These are phyloP conservation scores for Octodonta nipae DNA, from an alignment of 2,888 invertebrate genomes.

Conservation along the genomic window DNA sequence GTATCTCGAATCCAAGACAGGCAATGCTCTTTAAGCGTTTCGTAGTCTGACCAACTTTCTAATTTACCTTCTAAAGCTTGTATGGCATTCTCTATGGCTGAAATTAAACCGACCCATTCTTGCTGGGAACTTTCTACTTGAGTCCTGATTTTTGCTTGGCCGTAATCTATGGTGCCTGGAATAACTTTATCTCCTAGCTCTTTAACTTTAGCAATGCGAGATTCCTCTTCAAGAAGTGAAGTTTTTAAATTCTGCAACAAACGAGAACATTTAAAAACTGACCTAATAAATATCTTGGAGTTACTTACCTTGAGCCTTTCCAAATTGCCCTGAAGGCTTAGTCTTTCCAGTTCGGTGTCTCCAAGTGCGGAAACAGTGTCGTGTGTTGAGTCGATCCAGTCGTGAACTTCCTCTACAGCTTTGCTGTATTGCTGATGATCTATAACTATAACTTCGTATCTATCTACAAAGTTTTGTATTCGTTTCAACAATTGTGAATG, in stretches of 20 bases:
- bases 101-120: slow-evolving; percentile 75
- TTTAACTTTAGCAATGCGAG: slow-evolving; percentile 60
- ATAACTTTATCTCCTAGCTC: slow-evolving; percentile 79
- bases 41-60: slow-evolving; percentile 85
- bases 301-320: slow-evolving; percentile 62
- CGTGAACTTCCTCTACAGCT: slow-evolving; percentile 72
- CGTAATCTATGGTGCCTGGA: slow-evolving; percentile 69
- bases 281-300: slow-evolving; percentile 6
- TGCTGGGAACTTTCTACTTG: slow-evolving; percentile 80
- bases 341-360: slow-evolving; percentile 69
- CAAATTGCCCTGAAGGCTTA: slow-evolving; percentile 72
- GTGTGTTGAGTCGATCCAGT: slow-evolving; percentile 75
- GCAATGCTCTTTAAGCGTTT: slow-evolving; percentile 71
- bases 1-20: slow-evolving; percentile 77
- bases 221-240: slow-evolving; percentile 74
- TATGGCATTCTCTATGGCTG: slow-evolving; percentile 63
- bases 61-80: slow-evolving; percentile 69
- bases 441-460: slow-evolving; percentile 75
- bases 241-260: slow-evolving; percentile 48
- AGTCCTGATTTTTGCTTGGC: slow-evolving; percentile 71
- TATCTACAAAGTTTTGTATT: slow-evolving; percentile 62
- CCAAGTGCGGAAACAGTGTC: slow-evolving; percentile 73
- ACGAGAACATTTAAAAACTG: slow-evolving; percentile 6
- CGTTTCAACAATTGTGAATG: slow-evolving; percentile 57
- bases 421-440: slow-evolving; percentile 81